Evolutionary conservation across 1,140 invertebrate species (phyloP).

Genomic region (Berghia stephanieae): DNA sequence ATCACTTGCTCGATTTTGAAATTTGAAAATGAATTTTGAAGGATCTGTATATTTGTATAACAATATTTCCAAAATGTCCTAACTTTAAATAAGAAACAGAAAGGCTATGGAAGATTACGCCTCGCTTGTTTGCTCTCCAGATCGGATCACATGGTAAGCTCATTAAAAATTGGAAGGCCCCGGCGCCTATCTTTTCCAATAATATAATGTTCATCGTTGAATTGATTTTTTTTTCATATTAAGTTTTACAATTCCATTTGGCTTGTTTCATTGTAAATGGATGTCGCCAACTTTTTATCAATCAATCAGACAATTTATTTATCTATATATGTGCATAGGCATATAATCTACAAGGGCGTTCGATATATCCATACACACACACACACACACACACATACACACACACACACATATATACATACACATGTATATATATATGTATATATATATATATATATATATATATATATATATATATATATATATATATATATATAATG

Average conservation of each 20-base stretch:
- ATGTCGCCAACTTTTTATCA: neutral
- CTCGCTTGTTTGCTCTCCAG: too few relatives aligned
- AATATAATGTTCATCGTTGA: neutral
- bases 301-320: too few relatives aligned
- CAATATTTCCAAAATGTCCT: too few relatives aligned
- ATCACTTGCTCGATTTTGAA: too few relatives aligned
- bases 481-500: neutral
- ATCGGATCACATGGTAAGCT: too few relatives aligned
- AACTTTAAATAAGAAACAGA: too few relatives aligned
- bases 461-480: neutral
- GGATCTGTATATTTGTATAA: too few relatives aligned
- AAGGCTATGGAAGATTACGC: too few relatives aligned
- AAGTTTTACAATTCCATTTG: neutral
- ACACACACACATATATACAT: neutral
- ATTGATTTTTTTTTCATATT: neutral
- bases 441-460: neutral
- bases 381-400: slow-evolving; percentile 8
- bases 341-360: too few relatives aligned
- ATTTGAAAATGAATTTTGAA: too few relatives aligned
- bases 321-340: neutral
- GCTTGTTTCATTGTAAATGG: neutral
- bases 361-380: neutral
- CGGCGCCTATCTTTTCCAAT: too few relatives aligned
- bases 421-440: neutral
- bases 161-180: too few relatives aligned